Evolutionary conservation across 1,140 invertebrate genomes (phyloP).

Genomic region (Microplitis mediator): DNA sequence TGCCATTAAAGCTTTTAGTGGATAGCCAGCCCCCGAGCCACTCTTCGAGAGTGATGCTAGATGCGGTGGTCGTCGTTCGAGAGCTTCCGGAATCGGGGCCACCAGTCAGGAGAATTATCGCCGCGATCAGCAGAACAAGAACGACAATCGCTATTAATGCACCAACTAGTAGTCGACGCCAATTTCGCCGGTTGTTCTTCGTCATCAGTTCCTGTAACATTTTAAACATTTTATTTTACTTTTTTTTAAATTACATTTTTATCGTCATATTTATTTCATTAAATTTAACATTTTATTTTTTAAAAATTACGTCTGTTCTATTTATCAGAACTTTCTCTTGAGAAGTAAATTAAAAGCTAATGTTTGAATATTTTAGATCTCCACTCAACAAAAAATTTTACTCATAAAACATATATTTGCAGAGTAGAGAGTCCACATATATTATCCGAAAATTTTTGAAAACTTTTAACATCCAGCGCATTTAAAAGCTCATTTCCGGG

Average conservation of each 20-base stretch:
- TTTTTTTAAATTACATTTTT: background rate
- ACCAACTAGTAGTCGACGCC: constrained; percentile 50
- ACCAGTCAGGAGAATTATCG: constrained; percentile 50
- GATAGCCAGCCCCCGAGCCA: constrained; percentile 55
- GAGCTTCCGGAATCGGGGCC: constrained; percentile 39
- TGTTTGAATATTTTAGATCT: background rate
- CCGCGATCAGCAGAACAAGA: constrained; percentile 50
- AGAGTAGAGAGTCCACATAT: too few relatives aligned
- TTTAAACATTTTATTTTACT: constrained; percentile 13
- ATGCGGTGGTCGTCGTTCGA: constrained; percentile 32
- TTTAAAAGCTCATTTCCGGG: too few relatives aligned
- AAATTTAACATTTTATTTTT: too few relatives aligned
- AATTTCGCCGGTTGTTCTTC: constrained; percentile 56
- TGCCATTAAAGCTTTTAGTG: constrained; percentile 59
- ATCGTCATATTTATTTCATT: too few relatives aligned
- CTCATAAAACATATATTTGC: too few relatives aligned
- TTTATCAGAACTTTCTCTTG: too few relatives aligned
- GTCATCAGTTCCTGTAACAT: constrained; percentile 59
- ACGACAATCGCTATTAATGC: constrained; percentile 48
- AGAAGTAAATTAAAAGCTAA: too few relatives aligned
- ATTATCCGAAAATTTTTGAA: too few relatives aligned
- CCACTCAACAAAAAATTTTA: background rate
- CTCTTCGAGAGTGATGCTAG: constrained; percentile 55
- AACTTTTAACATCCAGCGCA: too few relatives aligned
- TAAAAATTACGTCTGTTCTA: too few relatives aligned